Percentiles rank a stretch among this genome's conserved stretches.
Evolutionary conservation across 2,888 invertebrate genomes (phyloP).

Genomic region (Netelia virgata): DNA sequence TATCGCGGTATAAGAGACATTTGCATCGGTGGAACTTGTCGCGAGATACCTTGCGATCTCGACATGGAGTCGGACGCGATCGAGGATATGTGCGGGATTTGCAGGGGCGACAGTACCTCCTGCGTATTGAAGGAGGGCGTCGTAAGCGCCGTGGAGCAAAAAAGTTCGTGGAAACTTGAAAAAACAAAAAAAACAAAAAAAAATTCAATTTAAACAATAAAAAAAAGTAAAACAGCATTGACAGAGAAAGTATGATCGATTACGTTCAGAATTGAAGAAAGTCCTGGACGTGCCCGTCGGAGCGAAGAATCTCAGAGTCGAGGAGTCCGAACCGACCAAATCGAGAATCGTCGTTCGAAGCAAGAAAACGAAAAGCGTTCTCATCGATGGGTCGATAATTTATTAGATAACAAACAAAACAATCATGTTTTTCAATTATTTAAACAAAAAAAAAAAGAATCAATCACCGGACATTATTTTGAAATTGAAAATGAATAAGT

Average conservation of each 20-base stretch:
- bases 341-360: slow-evolving; percentile 86
- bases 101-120: slow-evolving; percentile 88
- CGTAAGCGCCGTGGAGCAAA: slow-evolving; percentile 82
- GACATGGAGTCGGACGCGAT: slow-evolving; percentile 86
- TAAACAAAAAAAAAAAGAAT: background rate
- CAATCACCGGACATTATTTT: background rate
- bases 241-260: background rate
- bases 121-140: slow-evolving; percentile 83
- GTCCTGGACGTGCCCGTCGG: slow-evolving; percentile 85
- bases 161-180: slow-evolving; percentile 67
- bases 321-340: slow-evolving; percentile 85
- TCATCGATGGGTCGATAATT: slow-evolving; percentile 85
- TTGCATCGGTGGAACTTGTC: slow-evolving; percentile 86
- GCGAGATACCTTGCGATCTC: slow-evolving; percentile 87
- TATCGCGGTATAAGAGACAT: slow-evolving; percentile 85
- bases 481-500: background rate
- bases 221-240: background rate
- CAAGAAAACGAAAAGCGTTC: slow-evolving; percentile 83
- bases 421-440: slow-evolving; percentile 32
- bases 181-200: slow-evolving; percentile 21
- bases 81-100: slow-evolving; percentile 88
- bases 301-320: slow-evolving; percentile 86
- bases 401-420: background rate
- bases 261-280: slow-evolving; percentile 71
- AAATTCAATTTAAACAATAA: background rate